Conservation (phyloP, 2,113 vertebrate genomes). For the Burhinus oedicnemus region DNA sequence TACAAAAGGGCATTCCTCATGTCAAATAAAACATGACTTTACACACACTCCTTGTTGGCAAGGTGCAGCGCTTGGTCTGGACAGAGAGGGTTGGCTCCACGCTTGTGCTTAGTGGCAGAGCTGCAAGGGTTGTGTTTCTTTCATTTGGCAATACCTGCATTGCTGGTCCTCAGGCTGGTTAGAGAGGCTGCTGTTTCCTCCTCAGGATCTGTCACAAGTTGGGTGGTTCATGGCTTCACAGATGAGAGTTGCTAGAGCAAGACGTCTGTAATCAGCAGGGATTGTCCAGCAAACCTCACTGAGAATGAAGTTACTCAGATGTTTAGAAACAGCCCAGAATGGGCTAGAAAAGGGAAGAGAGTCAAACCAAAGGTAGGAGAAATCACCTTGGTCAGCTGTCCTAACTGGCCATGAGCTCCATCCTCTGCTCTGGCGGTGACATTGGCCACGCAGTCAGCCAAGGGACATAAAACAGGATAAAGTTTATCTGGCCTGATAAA, state of each 20-base stretch:
- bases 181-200: not conserved
- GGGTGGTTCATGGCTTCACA: not conserved
- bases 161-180: not conserved
- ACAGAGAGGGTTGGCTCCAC: not conserved
- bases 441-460: not conserved
- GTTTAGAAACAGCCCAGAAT: not conserved
- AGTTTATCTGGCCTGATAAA: not conserved
- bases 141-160: not conserved
- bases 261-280: not conserved
- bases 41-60: not conserved
- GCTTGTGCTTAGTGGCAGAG: not conserved
- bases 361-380: not conserved
- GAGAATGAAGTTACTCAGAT: not conserved
- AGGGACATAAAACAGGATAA: not conserved
- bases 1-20: not conserved
- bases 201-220: not conserved
- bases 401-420: not conserved
- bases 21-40: not conserved
- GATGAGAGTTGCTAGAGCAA: not conserved
- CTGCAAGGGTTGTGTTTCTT: not conserved
- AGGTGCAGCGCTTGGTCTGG: not conserved
- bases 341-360: not conserved
- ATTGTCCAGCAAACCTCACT: not conserved
- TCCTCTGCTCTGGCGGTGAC: not conserved
- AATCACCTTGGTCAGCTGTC: not conserved